Evolutionary conservation across 1,140 invertebrate species (phyloP), one percentile per base, ranked within the genome.

Genomic region (Euborellia annulipes): DNA sequence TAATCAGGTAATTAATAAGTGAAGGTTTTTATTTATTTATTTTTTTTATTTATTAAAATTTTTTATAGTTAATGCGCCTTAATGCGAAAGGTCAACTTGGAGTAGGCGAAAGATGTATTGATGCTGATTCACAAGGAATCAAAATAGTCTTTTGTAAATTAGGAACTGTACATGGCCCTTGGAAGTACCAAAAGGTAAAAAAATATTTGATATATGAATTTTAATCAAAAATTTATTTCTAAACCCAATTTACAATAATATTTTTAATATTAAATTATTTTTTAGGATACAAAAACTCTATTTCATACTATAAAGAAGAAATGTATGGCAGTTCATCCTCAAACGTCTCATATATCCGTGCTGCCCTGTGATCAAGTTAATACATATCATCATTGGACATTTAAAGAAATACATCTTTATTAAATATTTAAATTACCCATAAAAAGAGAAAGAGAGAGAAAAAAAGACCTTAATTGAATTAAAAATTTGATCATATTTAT

Each of bases 61-160:
- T 53, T 48, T 62, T 61, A 32, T 54, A 94, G 75, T 59, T 96
- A 52, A 81, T 95, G 54, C 70, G 93, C 42, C 64, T 98, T 11
- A 98, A 98, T 68, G 77, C 79, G 9, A 85, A 88, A 52, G 94
- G 95, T 1, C 94, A 98, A 65, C 58, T 98, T 22, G 88, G 88
- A 22, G 79, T 93, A 17, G 95, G 95, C 20, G 95, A 98, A 65
- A 72, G 94, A 38, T 98, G 94, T 58, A 75, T 98, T 9, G 86
- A 93, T 60, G 86, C 85, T 0, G 86, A 91, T 61, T 67, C 71
- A 1, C 81, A 85, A 58, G 79, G 80, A 30, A 72, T 95, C 13
- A 89, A 87, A 64, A 69, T 93, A 32, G 80, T 85, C 23, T 89
- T 90, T 52, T 96, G 92, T 60, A 70, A 80, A 38, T 63, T 92